phyloP scores from a whole-genome alignment of 2,797 vertebrate species.

The Girardinus metallicus region DNA sequence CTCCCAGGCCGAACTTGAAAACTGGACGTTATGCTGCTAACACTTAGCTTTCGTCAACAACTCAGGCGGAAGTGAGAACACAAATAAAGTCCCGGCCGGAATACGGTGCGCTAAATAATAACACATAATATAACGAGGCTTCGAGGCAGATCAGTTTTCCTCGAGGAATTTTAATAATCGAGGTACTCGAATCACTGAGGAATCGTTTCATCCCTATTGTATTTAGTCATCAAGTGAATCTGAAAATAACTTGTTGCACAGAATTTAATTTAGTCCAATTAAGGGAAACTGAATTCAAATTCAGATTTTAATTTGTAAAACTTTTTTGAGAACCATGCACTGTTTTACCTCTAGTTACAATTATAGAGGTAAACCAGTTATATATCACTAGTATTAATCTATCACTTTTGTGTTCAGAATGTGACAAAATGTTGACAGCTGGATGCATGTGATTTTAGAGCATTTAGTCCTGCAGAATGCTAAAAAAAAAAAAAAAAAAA shows the following conservation, averaged over 20 bases:
- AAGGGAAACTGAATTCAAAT: neutral
- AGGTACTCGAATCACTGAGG: too few species aligned
- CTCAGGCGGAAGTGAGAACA: too few species aligned
- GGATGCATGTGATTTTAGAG: neutral
- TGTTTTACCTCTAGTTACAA: neutral
- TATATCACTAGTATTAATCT: neutral
- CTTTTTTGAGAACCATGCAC: too few species aligned
- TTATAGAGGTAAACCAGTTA: neutral
- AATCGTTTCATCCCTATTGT: too few species aligned
- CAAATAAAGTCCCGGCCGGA: too few species aligned
- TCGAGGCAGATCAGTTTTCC: too few species aligned
- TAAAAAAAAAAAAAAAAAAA: neutral
- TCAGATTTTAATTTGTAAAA: neutral
- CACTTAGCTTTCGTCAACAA: too few species aligned
- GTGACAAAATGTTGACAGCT: neutral
- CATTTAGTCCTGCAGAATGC: conserved; percentile 9
- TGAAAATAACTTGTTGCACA: neutral
- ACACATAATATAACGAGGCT: too few species aligned
- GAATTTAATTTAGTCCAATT: neutral
- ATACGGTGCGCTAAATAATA: too few species aligned
- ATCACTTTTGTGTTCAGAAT: neutral
- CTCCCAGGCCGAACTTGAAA: too few species aligned
- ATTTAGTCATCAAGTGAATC: neutral
- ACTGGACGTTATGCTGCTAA: too few species aligned
- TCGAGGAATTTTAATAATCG: too few species aligned